Conservation (phyloP, 1,140 invertebrate species). For the Ylistrum balloti region DNA sequence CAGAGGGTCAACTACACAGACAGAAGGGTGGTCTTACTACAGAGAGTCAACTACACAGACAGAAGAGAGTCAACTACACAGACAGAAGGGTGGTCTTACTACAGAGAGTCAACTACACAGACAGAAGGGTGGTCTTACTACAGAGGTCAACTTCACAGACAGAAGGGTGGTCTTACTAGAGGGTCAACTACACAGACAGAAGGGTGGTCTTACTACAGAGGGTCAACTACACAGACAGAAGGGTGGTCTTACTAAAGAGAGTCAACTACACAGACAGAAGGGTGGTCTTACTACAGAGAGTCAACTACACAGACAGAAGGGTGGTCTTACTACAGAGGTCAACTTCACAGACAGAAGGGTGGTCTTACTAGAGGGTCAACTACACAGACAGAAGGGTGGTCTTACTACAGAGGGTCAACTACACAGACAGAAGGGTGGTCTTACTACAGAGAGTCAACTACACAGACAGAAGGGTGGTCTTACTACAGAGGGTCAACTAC, state of each 20-base stretch:
- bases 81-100: background rate
- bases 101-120: background rate
- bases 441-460: background rate
- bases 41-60: background rate
- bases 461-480: background rate
- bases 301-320: background rate
- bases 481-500: background rate
- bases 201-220: background rate
- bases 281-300: background rate
- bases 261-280: background rate
- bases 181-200: background rate
- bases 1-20: background rate
- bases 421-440: background rate
- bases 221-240: background rate
- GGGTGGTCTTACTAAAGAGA: background rate
- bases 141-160: background rate
- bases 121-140: background rate
- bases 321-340: background rate
- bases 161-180: background rate
- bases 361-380: background rate
- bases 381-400: background rate
- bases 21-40: background rate
- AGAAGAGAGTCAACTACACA: background rate
- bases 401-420: background rate
- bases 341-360: background rate